Evolutionary conservation across 2,888 invertebrate genomes (phyloP), one percentile per base, ranked within the genome.

Genomic region (Tipula lateralis): DNA sequence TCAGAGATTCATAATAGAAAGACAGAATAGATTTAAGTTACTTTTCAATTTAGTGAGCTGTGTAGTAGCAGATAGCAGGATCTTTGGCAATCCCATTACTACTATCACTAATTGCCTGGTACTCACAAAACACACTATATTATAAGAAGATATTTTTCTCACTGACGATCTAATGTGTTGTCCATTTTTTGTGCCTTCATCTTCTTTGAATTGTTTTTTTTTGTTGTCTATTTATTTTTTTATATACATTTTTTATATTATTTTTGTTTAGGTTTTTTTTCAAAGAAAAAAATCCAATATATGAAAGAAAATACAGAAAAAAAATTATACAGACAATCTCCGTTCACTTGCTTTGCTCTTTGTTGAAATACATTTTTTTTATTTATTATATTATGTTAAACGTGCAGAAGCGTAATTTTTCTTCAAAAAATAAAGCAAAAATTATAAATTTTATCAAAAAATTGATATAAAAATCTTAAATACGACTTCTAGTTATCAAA

Each of bases 221-320:
- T 66, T 66, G 66, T 66, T 66, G 66, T 66, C 66, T 66, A 66
- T 66, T 66, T 66, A 66, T 66, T 66, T 66, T 50, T 66, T 66
- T 66, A 9, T 66, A 66, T 66, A 66, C 24, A 66, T 66, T 66
- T 66, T 66, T 66, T 66, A 66, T 66, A 66, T 66, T 66, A 66
- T 66, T 66, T 66, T 66, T 66, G 66, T 66, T 66, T 66, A 66
- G 66, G 66, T 66, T 66, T 66, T 66, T 66, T 66, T 66, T 16
- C 16, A 50, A 66, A 24, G 24, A 66, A 66, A 66, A n/a, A 66
- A 66, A 66, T 66, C 66, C 66, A 66, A 66, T 66, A 66, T 66
- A 66, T 24, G 66, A 66, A 44, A 66, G 66, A 66, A 66, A 66
- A 66, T 66, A 66, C 24, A 66, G 24, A n/a, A 66, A 66, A 66